Evolutionary conservation across 2,113 vertebrate genomes (phyloP).

Genomic region (Leptobrachium leishanense): DNA sequence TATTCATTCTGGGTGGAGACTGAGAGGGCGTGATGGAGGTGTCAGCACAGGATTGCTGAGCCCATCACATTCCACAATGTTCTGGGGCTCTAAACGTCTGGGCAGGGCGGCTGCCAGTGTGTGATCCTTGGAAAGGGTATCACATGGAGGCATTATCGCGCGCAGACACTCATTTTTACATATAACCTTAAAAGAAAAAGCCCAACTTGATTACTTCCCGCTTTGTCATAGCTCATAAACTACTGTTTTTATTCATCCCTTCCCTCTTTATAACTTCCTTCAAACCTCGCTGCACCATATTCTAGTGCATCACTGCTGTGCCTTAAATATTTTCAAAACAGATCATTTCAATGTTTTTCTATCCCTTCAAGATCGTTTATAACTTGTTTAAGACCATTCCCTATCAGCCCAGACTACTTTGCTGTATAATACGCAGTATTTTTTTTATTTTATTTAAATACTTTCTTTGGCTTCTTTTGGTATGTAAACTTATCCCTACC

Average conservation of each 20-base stretch:
- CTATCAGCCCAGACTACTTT: no score
- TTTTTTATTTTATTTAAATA: no score
- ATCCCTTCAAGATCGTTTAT: no score
- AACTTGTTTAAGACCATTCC: no score
- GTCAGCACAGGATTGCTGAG: slow-evolving; percentile 35
- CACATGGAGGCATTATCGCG: background rate
- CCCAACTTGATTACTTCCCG: slow-evolving; percentile 21
- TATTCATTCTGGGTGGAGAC: slow-evolving; percentile 18
- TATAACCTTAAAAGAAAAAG: background rate
- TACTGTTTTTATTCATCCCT: background rate
- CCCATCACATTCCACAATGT: slow-evolving; percentile 37
- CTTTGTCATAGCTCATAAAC: background rate
- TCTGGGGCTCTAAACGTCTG: slow-evolving; percentile 22
- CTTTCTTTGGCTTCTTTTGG: background rate
- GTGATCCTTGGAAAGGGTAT: background rate
- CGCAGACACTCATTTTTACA: slow-evolving; percentile 19
- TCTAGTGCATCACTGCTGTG: background rate
- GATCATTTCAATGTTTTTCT: no score
- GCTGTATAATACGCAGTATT: no score
- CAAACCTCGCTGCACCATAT: background rate
- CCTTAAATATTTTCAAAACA: no score
- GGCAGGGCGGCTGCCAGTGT: background rate
- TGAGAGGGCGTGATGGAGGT: slow-evolving; percentile 28
- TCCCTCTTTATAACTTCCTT: slow-evolving; percentile 3
- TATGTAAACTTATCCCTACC: background rate